A percentile compares a stretch with the other conserved stretches of the same genome.
Conservation (phyloP, 2,113 vertebrate species). For the Corvus cornix region DNA sequence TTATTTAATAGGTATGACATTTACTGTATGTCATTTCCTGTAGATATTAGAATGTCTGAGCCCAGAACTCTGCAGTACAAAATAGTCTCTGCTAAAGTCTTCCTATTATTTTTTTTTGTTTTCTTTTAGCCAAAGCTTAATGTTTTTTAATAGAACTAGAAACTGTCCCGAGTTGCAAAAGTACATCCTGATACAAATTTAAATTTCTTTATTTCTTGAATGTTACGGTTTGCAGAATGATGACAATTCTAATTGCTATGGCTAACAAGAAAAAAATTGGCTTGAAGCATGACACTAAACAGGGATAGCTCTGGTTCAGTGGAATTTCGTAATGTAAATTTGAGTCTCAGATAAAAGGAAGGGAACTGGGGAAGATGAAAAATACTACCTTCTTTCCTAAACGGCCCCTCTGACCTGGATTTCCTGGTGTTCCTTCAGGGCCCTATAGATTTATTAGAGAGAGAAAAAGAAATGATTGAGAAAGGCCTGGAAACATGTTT, state of each 20-base stretch:
- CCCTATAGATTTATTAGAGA: constrained; percentile 77
- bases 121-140: not conserved
- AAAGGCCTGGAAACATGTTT: not conserved
- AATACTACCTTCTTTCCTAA: constrained; percentile 88
- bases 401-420: constrained; percentile 85
- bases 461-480: not conserved
- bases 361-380: not conserved
- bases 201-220: not conserved
- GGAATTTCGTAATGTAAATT: not conserved
- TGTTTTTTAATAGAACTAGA: not conserved
- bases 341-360: not conserved
- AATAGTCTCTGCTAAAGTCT: not conserved
- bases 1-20: not conserved
- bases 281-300: not conserved
- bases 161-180: not conserved
- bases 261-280: not conserved
- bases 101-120: not conserved
- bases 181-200: not conserved
- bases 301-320: not conserved
- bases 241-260: not conserved
- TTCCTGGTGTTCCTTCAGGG: constrained; percentile 86
- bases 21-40: not conserved
- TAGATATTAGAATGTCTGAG: not conserved
- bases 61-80: not conserved
- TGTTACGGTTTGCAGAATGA: not conserved